phyloP scores from a whole-genome alignment of 1,140 invertebrate species.

The Polypedilum vanderplanki region DNA sequence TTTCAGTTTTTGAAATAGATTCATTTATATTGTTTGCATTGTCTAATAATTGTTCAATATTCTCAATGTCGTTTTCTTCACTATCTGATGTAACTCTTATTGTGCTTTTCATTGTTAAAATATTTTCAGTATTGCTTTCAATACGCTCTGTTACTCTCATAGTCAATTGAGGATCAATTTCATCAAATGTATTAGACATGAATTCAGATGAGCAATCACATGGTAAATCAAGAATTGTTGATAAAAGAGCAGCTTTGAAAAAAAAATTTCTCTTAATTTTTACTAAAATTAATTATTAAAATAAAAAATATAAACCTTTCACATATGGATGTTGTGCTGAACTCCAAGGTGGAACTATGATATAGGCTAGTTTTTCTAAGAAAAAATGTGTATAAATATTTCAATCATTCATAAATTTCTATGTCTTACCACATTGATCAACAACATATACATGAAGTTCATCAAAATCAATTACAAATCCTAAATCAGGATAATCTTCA shows the following conservation, averaged over 20 bases:
- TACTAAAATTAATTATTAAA: too few relatives aligned
- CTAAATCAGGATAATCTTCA: conserved; percentile 11
- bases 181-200: background rate
- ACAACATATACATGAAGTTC: conserved; percentile 8
- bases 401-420: too few relatives aligned
- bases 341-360: conserved; percentile 9
- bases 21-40: background rate
- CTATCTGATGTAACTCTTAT: background rate
- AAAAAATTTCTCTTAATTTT: too few relatives aligned
- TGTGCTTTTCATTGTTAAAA: background rate
- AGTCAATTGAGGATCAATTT: background rate
- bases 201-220: conserved; percentile 22
- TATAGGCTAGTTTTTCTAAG: background rate
- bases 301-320: too few relatives aligned
- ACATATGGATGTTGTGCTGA: conserved; percentile 29
- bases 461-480: background rate
- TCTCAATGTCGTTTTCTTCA: background rate
- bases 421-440: conserved; percentile 24
- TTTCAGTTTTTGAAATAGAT: background rate
- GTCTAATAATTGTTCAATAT: background rate
- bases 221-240: conserved; percentile 30
- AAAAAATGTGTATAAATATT: background rate
- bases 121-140: background rate
- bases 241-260: conserved; percentile 29
- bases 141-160: background rate